Evolutionary conservation across 2,888 invertebrate genomes (phyloP), one percentile per base, ranked within the genome.

Genomic region (Protula sp.): DNA sequence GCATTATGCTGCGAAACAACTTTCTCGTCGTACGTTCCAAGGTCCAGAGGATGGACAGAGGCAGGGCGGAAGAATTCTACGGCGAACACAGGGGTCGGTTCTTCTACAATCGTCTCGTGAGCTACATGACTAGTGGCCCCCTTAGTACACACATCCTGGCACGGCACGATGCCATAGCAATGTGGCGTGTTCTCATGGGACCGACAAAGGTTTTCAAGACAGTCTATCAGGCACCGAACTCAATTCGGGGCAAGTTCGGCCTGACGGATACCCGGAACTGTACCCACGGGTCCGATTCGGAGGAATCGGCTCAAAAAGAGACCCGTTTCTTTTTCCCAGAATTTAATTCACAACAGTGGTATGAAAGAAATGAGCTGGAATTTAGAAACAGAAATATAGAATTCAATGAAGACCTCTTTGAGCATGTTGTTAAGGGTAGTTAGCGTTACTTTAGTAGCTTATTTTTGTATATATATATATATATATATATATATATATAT

Each of bases 261-360:
- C 83, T 95, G 24, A 91, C 94, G 0, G 97, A 97, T 78, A 95
- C 97, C 0, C 86, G 95, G 72, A 97, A 97, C 84, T 92, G 91
- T 1, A 88, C 90, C 9, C 97, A 97, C 83, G 95, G 95, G 22
- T 94, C 95, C 89, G 92, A 92, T 85, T 90, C 90, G 0, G 78
- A 82, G 50, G 84, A 86, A 73, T 89, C 92, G 3, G 92, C 89
- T 0, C 80, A 82, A 66, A 84, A 86, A 60, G 94, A 94, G 83
- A 91, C 93, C 51, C 81, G 83, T 47, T 87, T 93, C 76, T 88
- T 94, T 75, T 94, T 94, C 78, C 91, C 92, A 0, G 87, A 91
- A 26, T 93, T 94, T 78, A 82, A 87, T 61, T 54, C 85, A 29
- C 83, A 86, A 64, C 75, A 85, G 14, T 91, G 90, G 90, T 85